Evolutionary conservation across 2,888 invertebrate genomes (phyloP).

Genomic region (Heliconius ismenius): DNA sequence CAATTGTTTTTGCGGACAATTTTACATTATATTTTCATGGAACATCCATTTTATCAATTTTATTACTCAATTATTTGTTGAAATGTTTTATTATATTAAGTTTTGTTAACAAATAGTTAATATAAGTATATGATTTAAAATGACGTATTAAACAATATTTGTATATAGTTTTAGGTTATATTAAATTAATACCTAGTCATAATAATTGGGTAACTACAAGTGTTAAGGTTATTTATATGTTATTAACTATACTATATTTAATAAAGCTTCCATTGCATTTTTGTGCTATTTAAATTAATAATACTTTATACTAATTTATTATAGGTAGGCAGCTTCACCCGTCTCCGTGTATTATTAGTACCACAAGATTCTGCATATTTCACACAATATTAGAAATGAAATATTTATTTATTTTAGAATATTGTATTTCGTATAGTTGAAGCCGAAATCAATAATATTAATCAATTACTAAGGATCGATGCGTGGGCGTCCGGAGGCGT

Average conservation of each 20-base stretch:
- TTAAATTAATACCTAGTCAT: too few relatives aligned
- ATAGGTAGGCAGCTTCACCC: too few relatives aligned
- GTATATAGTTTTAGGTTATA: too few relatives aligned
- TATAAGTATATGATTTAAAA: too few relatives aligned
- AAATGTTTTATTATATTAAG: neutral
- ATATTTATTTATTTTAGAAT: neutral
- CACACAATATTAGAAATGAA: neutral
- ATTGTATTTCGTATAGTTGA: neutral
- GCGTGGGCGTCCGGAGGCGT: conserved; percentile 62
- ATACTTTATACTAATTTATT: too few relatives aligned
- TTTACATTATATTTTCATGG: conserved; percentile 28
- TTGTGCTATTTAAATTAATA: too few relatives aligned
- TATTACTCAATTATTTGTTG: neutral
- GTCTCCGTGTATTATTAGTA: too few relatives aligned
- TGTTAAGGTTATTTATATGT: too few relatives aligned
- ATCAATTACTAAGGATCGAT: conserved; percentile 32
- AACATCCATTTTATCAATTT: conserved; percentile 1
- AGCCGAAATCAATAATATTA: conserved; percentile 29
- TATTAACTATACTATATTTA: too few relatives aligned
- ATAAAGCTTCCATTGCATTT: too few relatives aligned
- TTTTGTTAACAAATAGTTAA: neutral
- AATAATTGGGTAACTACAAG: neutral
- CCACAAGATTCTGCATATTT: neutral
- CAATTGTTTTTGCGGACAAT: conserved; percentile 43
- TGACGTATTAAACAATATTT: too few relatives aligned